A percentile compares a stretch with the other conserved stretches of the same genome.
These are phyloP conservation scores for Bradynema listronoti DNA, from an alignment of 1,140 invertebrate genomes.

Conservation along the genomic window DNA sequence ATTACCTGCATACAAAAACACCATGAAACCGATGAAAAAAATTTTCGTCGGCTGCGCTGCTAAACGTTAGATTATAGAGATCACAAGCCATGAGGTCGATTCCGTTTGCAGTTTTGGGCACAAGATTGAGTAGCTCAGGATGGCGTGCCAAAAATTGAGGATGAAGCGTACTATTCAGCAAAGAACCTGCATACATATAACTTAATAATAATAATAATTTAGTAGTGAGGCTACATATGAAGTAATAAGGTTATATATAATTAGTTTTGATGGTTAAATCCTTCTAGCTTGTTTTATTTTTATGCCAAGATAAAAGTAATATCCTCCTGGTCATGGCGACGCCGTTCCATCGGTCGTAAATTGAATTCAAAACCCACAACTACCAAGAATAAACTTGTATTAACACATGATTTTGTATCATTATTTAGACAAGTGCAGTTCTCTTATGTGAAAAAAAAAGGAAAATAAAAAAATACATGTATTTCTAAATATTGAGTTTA, in stretches of 20 bases:
- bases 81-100: conserved; percentile 20
- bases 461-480: too few relatives aligned
- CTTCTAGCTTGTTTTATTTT: too few relatives aligned
- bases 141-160: conserved; percentile 23
- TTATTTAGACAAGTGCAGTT: too few relatives aligned
- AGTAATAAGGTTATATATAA: too few relatives aligned
- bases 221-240: conserved; percentile 7
- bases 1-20: conserved; percentile 23
- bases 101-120: conserved; percentile 5
- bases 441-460: too few relatives aligned
- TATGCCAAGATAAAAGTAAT: too few relatives aligned
- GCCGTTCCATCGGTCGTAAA: too few relatives aligned
- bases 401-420: conserved; percentile 11
- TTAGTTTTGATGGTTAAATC: too few relatives aligned
- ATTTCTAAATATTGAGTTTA: too few relatives aligned
- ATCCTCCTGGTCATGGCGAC: too few relatives aligned
- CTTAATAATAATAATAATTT: conserved; percentile 11
- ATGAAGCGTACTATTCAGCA: conserved; percentile 26
- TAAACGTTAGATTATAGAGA: conserved; percentile 33
- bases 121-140: conserved; percentile 11
- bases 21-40: conserved; percentile 22
- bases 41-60: conserved; percentile 16
- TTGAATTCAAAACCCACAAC: too few relatives aligned
- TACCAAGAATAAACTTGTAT: too few relatives aligned
- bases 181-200: conserved; percentile 19